Evolutionary conservation across 2,113 vertebrate species (phyloP), one percentile per base, ranked within the genome.

Genomic region (Pseudopipra pipra): DNA sequence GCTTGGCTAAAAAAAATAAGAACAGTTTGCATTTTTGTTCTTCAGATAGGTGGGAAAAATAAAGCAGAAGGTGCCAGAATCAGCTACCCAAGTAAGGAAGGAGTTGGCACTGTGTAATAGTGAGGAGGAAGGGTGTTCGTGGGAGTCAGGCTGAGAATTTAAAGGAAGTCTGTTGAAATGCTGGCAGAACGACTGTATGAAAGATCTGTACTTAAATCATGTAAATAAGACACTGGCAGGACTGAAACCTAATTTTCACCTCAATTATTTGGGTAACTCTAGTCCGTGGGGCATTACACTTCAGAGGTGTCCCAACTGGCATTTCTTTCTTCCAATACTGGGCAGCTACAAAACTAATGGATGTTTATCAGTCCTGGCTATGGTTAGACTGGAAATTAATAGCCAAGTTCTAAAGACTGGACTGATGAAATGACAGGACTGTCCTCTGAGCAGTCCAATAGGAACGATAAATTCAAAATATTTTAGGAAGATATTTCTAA

Each of bases 11-110:
- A 25, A 49, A 49, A 51, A 79, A 43, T 55, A 55, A 33, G 31
- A 73, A 62, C 11, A 37, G 20, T 12, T 23, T n/a, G 25, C 0
- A 1, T 14, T 67, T 68, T 56, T 0, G 0, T 70, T 24, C 33
- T 63, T 24, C 67, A 68, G 55, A 31, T 8, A 75, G 21, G 39
- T 16, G 6, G 28, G 58, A 68, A 63, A 66, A 39, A 79, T 19
- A 62, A 84, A 62, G 8, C 49, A 51, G 47, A 54, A 43, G 14
- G 20, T 66, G 49, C 7, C n/a, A 25, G 47, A 49, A 23, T 49
- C 47, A 49, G 35, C 25, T 33, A 72, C 28, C 28, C 51, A 15
- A 78, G 28, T 31, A 44, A 58, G 22, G 52, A 54, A 77, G 30
- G 33, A 70, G 59, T 4, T 23, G 23, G 22, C 51, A 55, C 21